phyloP scores from a whole-genome alignment of 2,888 invertebrate species.

The Dysmachus trigonus region DNA sequence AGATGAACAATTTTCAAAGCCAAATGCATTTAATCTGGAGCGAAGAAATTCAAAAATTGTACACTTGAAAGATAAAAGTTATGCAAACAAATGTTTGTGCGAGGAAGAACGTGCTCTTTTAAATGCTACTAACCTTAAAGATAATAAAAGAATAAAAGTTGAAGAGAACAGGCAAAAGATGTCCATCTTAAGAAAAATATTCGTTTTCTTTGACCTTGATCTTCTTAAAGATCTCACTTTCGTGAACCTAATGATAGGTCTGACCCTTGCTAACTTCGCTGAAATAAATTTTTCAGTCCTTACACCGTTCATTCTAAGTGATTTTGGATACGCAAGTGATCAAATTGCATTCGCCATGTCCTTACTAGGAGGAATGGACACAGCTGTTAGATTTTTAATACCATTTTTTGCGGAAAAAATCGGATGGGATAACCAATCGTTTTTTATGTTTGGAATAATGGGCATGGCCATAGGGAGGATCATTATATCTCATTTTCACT shows the following conservation, averaged over 20 bases:
- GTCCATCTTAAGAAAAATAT: slow-evolving; percentile 68
- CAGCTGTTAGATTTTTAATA: slow-evolving; percentile 72
- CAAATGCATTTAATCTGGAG: slow-evolving; percentile 71
- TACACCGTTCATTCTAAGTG: slow-evolving; percentile 77
- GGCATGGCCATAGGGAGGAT: slow-evolving; percentile 73
- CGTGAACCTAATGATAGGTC: slow-evolving; percentile 75
- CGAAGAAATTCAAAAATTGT: slow-evolving; percentile 63
- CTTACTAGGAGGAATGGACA: slow-evolving; percentile 72
- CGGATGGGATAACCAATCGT: slow-evolving; percentile 75
- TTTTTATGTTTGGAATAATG: slow-evolving; percentile 75
- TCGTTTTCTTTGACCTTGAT: slow-evolving; percentile 76
- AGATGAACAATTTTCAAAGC: slow-evolving; percentile 51
- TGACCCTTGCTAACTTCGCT: slow-evolving; percentile 76
- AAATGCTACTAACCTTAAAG: slow-evolving; percentile 62
- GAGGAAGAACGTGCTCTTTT: slow-evolving; percentile 51
- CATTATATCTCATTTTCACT: slow-evolving; percentile 68
- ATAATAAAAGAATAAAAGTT: slow-evolving; percentile 55
- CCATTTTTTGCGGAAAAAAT: slow-evolving; percentile 76
- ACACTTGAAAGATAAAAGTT: slow-evolving; percentile 53
- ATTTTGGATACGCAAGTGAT: slow-evolving; percentile 68
- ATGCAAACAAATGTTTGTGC: slow-evolving; percentile 62
- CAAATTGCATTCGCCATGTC: slow-evolving; percentile 77
- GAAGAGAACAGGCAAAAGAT: slow-evolving; percentile 59
- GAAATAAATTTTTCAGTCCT: slow-evolving; percentile 78
- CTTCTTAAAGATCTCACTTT: slow-evolving; percentile 75